phyloP scores from a whole-genome alignment of 2,113 vertebrate species.

The Nannospalax galili region DNA sequence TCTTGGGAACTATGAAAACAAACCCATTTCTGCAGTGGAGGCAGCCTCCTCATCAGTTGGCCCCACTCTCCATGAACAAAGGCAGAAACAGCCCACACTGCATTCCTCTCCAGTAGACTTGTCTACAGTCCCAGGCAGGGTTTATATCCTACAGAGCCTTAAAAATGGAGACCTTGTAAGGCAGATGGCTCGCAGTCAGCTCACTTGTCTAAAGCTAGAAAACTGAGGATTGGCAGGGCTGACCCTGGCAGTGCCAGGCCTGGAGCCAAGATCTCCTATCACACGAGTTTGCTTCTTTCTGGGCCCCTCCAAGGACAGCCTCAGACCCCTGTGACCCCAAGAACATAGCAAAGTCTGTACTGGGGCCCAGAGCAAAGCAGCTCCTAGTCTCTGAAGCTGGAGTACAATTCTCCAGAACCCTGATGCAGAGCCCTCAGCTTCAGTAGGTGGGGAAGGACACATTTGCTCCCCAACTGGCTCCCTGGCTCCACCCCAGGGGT shows the following conservation, averaged over 20 bases:
- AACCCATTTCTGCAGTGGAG: neutral
- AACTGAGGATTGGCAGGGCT: neutral
- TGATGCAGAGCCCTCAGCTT: neutral
- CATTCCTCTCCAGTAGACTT: neutral
- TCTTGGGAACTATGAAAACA: neutral
- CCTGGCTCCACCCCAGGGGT: neutral
- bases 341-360: neutral
- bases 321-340: neutral
- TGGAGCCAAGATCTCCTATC: no score
- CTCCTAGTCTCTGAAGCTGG: neutral
- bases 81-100: neutral
- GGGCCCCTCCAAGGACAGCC: neutral
- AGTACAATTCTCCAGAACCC: neutral
- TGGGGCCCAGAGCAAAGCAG: no score
- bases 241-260: neutral
- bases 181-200: accelerated
- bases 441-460: neutral
- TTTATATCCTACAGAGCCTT: neutral
- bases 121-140: neutral
- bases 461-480: neutral
- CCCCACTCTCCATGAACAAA: neutral
- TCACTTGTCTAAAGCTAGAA: neutral
- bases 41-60: neutral
- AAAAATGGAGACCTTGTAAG: neutral
- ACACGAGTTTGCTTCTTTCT: neutral